Percentiles rank a stretch among this genome's conserved stretches.
Evolutionary conservation across 1,140 invertebrate genomes (phyloP).

Genomic region (Xylocopa sonorina): DNA sequence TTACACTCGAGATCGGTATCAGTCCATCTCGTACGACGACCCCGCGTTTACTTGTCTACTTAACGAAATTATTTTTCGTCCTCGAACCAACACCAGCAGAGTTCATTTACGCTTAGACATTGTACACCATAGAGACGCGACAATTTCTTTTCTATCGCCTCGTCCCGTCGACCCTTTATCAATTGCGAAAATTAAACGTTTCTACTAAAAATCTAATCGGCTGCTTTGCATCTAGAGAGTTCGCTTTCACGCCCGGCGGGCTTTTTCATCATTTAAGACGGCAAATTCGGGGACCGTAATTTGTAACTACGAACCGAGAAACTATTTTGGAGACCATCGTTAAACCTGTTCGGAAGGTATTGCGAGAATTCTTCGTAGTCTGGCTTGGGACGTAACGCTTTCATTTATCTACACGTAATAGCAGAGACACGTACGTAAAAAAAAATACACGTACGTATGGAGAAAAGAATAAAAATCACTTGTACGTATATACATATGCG

Average conservation of each 20-base stretch:
- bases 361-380: conserved; percentile 30
- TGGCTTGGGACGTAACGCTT: conserved; percentile 21
- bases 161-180: background rate
- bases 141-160: background rate
- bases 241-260: conserved; percentile 44
- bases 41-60: too few relatives aligned
- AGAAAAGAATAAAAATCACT: conserved; percentile 6
- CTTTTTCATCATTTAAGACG: conserved; percentile 37
- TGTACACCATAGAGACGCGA: too few relatives aligned
- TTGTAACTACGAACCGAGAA: conserved; percentile 11
- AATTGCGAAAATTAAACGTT: conserved; percentile 4
- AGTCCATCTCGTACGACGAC: too few relatives aligned
- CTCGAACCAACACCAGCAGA: too few relatives aligned
- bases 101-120: too few relatives aligned
- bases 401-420: conserved; percentile 19
- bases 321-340: conserved; percentile 25
- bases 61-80: too few relatives aligned
- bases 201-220: conserved; percentile 44
- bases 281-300: conserved; percentile 20
- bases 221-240: conserved; percentile 38
- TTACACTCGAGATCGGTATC: too few relatives aligned
- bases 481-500: background rate
- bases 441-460: too few relatives aligned
- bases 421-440: too few relatives aligned
- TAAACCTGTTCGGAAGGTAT: conserved; percentile 25